These are phyloP conservation scores for Bettongia penicillata DNA, from an alignment of 2,113 vertebrate genomes.

Conservation along the genomic window DNA sequence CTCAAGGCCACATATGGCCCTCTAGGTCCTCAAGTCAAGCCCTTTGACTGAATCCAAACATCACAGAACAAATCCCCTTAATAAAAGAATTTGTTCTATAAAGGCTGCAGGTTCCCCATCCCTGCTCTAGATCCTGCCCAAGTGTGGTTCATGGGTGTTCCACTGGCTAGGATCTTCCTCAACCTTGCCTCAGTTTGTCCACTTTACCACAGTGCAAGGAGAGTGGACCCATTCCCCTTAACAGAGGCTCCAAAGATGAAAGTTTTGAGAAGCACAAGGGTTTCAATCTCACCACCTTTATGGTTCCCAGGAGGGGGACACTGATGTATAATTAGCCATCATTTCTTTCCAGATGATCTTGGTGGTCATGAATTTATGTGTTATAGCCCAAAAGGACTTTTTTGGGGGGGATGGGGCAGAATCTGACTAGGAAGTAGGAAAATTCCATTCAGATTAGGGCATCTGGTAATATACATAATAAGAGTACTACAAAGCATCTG, in stretches of 20 bases:
- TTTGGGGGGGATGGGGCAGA: slow-evolving; percentile 50
- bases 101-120: too few species aligned
- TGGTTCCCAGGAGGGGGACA: slow-evolving; percentile 19
- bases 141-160: neutral
- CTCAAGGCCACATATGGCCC: too few species aligned
- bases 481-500: neutral
- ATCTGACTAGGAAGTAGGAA: slow-evolving; percentile 68
- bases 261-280: neutral
- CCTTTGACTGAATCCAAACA: too few species aligned
- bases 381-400: slow-evolving; percentile 51
- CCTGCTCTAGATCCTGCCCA: neutral
- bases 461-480: slow-evolving; percentile 38
- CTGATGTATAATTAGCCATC: neutral
- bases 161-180: neutral
- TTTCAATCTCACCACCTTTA: slow-evolving; percentile 19
- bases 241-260: neutral
- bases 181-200: neutral
- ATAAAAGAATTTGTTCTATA: too few species aligned
- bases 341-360: slow-evolving; percentile 18
- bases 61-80: too few species aligned
- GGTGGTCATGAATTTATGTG: slow-evolving; percentile 53
- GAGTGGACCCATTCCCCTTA: neutral
- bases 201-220: neutral
- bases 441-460: slow-evolving; percentile 73
- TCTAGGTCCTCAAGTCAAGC: too few species aligned